Evolutionary conservation across 2,888 invertebrate genomes (phyloP).

Genomic region (Metellina segmentata): DNA sequence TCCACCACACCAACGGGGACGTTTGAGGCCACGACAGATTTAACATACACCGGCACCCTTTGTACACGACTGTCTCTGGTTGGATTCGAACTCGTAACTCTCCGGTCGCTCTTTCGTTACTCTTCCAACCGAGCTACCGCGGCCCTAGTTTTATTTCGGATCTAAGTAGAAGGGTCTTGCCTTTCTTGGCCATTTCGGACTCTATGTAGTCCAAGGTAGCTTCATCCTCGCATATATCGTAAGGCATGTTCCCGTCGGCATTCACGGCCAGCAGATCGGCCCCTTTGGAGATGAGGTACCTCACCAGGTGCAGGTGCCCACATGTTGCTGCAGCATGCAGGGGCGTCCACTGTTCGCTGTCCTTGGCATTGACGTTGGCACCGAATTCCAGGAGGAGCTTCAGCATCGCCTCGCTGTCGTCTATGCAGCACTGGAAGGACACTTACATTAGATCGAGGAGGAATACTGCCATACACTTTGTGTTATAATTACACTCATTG

Average conservation of each 20-base stretch:
- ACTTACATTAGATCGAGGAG: background rate
- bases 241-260: slow-evolving; percentile 99
- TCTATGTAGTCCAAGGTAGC: slow-evolving; percentile 97
- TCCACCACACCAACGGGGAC: too few relatives aligned
- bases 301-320: slow-evolving; percentile 96
- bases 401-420: slow-evolving; percentile 99
- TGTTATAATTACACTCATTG: background rate
- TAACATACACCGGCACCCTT: too few relatives aligned
- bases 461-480: background rate
- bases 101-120: too few relatives aligned
- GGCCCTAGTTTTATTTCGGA: too few relatives aligned
- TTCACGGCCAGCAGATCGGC: slow-evolving; percentile 98
- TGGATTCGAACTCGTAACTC: too few relatives aligned
- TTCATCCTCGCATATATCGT: slow-evolving; percentile 99
- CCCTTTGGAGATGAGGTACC: slow-evolving; percentile 91
- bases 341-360: slow-evolving; percentile 98
- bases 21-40: too few relatives aligned
- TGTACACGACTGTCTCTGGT: too few relatives aligned
- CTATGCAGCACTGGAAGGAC: slow-evolving; percentile 91
- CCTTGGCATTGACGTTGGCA: slow-evolving; percentile 96
- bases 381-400: slow-evolving; percentile 92
- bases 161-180: slow-evolving; percentile 8
- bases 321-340: slow-evolving; percentile 99
- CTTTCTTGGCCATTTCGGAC: slow-evolving; percentile 93
- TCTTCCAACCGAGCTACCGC: too few relatives aligned